Conservation (phyloP, 2,113 vertebrate species). For the Polypterus senegalus region DNA sequence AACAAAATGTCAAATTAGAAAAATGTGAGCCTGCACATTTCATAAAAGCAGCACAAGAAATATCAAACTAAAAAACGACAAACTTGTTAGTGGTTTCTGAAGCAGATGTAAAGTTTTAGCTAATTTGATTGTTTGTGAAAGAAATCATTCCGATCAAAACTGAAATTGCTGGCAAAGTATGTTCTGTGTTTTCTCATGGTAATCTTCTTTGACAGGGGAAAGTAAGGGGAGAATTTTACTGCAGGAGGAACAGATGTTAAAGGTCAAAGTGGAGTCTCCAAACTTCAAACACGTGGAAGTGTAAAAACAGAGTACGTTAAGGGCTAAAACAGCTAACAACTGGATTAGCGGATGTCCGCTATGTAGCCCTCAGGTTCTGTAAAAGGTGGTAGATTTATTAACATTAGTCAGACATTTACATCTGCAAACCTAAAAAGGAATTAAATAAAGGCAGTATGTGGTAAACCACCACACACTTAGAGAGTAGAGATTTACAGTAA, state of each 20-base stretch:
- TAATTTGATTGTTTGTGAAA: constrained; percentile 97
- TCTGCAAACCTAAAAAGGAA: constrained; percentile 15
- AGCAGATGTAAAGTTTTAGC: constrained; percentile 93
- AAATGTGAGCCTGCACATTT: constrained; percentile 40
- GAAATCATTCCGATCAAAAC: constrained; percentile 94
- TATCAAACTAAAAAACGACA: constrained; percentile 41
- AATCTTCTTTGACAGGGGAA: constrained; percentile 74
- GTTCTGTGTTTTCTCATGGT: constrained; percentile 70
- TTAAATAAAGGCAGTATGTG: too few relatives aligned
- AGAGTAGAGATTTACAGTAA: too few relatives aligned
- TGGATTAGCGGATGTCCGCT: constrained; percentile 80
- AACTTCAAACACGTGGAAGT: constrained; percentile 76
- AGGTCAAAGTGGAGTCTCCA: constrained; percentile 53
- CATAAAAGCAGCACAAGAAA: constrained; percentile 49
- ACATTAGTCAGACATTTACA: constrained; percentile 21
- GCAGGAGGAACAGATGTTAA: constrained; percentile 62
- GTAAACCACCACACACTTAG: too few relatives aligned
- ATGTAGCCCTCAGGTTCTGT: constrained; percentile 53
- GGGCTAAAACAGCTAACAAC: constrained; percentile 59
- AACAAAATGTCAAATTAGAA: constrained; percentile 35
- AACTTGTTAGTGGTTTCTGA: constrained; percentile 68
- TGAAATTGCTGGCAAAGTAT: constrained; percentile 72
- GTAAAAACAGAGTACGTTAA: constrained; percentile 78
- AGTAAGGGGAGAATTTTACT: constrained; percentile 73
- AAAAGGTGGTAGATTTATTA: neutral